A percentile compares a stretch with the other conserved stretches of the same genome.
Evolutionary conservation across 2,797 vertebrate species (phyloP).

Genomic region (Falco peregrinus): DNA sequence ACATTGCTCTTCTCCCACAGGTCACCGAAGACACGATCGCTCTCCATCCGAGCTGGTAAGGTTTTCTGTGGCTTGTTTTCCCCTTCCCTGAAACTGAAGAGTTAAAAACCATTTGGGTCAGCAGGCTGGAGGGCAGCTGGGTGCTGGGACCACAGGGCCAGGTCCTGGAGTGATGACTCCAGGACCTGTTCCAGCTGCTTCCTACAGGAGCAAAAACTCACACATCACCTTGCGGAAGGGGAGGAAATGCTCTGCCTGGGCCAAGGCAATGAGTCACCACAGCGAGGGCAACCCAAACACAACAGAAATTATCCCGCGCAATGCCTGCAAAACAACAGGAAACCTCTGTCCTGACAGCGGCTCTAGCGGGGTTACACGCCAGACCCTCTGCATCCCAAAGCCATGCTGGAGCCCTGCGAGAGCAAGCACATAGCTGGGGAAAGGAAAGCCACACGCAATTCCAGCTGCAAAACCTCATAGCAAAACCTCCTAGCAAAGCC

Average conservation of each 20-base stretch:
- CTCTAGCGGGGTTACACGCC: fast-evolving
- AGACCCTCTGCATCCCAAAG: neutral
- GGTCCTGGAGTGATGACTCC: neutral
- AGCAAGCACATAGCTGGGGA: fast-evolving
- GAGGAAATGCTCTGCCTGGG: neutral
- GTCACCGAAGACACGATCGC: conserved; percentile 76
- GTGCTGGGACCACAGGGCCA: neutral
- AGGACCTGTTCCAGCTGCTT: neutral
- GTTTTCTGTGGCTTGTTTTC: conserved; percentile 77
- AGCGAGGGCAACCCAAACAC: neutral
- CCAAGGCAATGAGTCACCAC: neutral
- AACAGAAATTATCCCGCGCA: fast-evolving
- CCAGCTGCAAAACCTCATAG: neutral
- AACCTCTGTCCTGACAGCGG: neutral
- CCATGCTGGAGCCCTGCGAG: neutral
- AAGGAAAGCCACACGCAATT: fast-evolving
- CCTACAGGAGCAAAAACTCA: fast-evolving
- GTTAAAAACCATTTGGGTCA: neutral
- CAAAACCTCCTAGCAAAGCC: neutral
- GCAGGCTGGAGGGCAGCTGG: neutral
- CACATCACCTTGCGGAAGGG: neutral
- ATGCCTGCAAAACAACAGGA: neutral
- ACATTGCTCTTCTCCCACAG: conserved; percentile 78
- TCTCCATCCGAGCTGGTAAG: conserved; percentile 78
- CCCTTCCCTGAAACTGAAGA: conserved; percentile 81